Percentiles rank a stretch among this genome's conserved stretches.
Evolutionary conservation across 2,113 vertebrate genomes (phyloP).

Genomic region (Zapornia atra): DNA sequence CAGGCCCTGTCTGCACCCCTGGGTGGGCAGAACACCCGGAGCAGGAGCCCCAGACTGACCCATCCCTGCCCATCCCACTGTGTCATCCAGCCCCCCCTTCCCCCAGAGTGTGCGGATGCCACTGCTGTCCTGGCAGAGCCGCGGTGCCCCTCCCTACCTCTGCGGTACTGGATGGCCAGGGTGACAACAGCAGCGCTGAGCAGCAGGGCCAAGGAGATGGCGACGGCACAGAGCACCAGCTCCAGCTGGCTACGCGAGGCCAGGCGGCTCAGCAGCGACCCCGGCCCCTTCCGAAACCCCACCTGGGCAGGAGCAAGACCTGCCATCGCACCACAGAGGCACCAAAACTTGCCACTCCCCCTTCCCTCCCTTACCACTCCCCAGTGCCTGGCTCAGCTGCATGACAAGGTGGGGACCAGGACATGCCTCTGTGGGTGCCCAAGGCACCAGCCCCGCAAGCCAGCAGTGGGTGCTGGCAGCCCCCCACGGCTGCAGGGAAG

Average conservation of each 20-base stretch:
- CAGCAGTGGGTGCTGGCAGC: background rate
- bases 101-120: background rate
- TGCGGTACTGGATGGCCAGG: slow-evolving; percentile 84
- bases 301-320: slow-evolving; percentile 75
- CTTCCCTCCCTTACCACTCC: fast-evolving
- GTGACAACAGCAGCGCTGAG: slow-evolving; percentile 83
- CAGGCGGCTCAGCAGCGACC: slow-evolving; percentile 74
- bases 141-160: slow-evolving; percentile 70
- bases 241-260: slow-evolving; percentile 85
- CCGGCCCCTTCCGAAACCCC: slow-evolving; percentile 86
- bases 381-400: background rate
- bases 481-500: background rate
- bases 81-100: too few species aligned
- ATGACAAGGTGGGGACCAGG: background rate
- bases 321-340: background rate
- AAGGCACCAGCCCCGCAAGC: background rate
- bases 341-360: fast-evolving
- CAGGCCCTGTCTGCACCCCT: background rate
- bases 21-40: background rate
- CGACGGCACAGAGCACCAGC: slow-evolving; percentile 79
- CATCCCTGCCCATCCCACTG: background rate
- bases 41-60: background rate
- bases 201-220: slow-evolving; percentile 82
- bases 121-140: fast-evolving
- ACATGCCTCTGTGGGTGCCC: background rate